Base-by-base conservation (phyloP, 2,797 vertebrate genomes). In the Pygocentrus nattereri region DNA sequence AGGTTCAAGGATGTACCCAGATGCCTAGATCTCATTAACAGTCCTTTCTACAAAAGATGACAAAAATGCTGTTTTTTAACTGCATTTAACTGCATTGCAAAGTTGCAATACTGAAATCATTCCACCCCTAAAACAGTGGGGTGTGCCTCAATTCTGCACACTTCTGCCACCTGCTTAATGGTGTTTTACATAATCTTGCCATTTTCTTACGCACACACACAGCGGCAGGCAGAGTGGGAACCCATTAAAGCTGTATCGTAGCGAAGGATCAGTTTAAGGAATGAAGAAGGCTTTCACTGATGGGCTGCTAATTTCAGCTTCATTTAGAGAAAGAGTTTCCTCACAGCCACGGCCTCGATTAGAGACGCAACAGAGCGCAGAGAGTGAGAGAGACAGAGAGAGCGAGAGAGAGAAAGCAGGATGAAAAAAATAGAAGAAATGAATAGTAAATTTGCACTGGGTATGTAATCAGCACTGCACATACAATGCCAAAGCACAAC, bases 261-360 rank as follows among this genome's bases (percentile, higher is more conserved):
- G 54, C 31, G 30, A 27, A 54, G 76, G 67, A 84, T 82, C 76
- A 82, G 67, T 82, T 87, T 85, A 82, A 80, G 77, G 71, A 73
- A 25, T 70, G 67, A 80, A 82, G 74, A 81, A 87, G 47, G 69
- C 52, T 78, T 65, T 72, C 54, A 70, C 76, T 82, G 81, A 89
- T 88, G 76, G 70, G 61, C 79, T 82, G 69, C 78, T 84, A 81
- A 87, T 89, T 85, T 80, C 21, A 44, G 69, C 65, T 82, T 84
- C 83, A 81, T 85, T 86, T 77, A 80, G 65, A 76, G 74, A 77
- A 73, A 70, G 75, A 62, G 79, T 67, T 64, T 79, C 69, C 61
- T 77, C 81, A 86, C 85, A 86, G 81, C 70, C n/a, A 38, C 64
- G 59, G 73, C 50, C 74, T 81, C 64, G 67, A 86, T 88, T 86